Evolutionary conservation across 2,113 vertebrate species (phyloP).

Genomic region (Rhinopithecus roxellana): DNA sequence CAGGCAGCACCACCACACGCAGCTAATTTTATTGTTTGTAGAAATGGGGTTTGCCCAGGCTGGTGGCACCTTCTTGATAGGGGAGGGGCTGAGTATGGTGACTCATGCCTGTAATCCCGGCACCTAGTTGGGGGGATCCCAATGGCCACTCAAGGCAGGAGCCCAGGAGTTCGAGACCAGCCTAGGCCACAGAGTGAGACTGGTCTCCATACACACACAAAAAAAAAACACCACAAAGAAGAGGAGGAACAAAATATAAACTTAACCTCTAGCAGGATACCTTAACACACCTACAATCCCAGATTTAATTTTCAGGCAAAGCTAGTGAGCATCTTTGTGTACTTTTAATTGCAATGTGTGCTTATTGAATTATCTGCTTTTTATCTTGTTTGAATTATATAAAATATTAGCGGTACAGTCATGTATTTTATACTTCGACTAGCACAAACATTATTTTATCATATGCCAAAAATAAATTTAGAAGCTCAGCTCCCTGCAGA

Average conservation of each 20-base stretch:
- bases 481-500: not conserved
- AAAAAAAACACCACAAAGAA: not conserved
- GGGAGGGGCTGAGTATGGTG: too few species aligned
- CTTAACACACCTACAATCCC: not conserved
- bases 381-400: not conserved
- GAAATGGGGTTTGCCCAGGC: too few species aligned
- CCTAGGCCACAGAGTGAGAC: too few species aligned
- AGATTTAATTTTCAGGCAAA: constrained; percentile 18
- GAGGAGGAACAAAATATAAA: not conserved
- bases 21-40: too few species aligned
- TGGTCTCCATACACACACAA: too few species aligned
- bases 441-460: not conserved
- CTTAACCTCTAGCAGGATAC: not conserved
- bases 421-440: not conserved
- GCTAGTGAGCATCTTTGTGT: not conserved
- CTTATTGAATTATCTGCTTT: constrained; percentile 6
- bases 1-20: too few species aligned
- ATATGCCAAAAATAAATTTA: not conserved
- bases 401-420: not conserved
- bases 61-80: not conserved
- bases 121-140: too few species aligned
- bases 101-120: too few species aligned
- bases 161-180: too few species aligned
- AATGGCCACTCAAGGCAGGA: too few species aligned
- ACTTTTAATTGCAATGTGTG: not conserved